A percentile compares a stretch with the other conserved stretches of the same genome.
Evolutionary conservation across 2,113 vertebrate species (phyloP).

Genomic region (Elephas maximus): DNA sequence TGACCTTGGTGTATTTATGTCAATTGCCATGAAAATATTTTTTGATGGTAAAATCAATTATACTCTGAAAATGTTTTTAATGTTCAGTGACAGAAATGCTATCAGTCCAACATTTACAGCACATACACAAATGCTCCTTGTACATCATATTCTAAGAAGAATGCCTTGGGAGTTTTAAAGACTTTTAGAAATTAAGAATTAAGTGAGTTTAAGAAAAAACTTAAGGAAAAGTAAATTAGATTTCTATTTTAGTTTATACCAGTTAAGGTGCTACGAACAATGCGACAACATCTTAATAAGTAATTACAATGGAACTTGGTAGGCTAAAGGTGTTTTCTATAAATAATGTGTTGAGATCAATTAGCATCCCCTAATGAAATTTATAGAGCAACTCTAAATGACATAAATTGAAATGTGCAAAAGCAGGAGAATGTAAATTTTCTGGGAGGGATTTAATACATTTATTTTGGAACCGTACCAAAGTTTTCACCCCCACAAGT

Average conservation of each 20-base stretch:
- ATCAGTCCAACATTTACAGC: slow-evolving; percentile 44
- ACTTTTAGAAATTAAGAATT: slow-evolving; percentile 55
- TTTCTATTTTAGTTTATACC: slow-evolving; percentile 65
- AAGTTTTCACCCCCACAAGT: slow-evolving; percentile 54
- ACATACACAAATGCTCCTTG: not conserved
- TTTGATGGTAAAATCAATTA: slow-evolving; percentile 77
- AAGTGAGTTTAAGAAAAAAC: slow-evolving; percentile 29
- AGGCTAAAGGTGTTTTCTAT: slow-evolving; percentile 71
- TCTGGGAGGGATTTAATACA: slow-evolving; percentile 47
- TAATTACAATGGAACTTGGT: slow-evolving; percentile 66
- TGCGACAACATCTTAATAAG: slow-evolving; percentile 68
- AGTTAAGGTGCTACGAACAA: slow-evolving; percentile 61
- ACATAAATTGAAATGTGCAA: slow-evolving; percentile 69
- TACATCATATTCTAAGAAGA: slow-evolving; percentile 35
- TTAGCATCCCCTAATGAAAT: slow-evolving; percentile 76
- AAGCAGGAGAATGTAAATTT: slow-evolving; percentile 61
- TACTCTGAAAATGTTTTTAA: slow-evolving; percentile 51
- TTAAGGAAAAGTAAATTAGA: slow-evolving; percentile 68
- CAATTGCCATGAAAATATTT: slow-evolving; percentile 39
- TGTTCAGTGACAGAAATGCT: slow-evolving; percentile 51
- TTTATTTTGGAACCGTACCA: slow-evolving; percentile 71
- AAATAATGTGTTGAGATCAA: slow-evolving; percentile 75
- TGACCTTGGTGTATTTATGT: slow-evolving; percentile 56
- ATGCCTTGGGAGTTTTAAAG: slow-evolving; percentile 30
- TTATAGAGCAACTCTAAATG: slow-evolving; percentile 60